Base-by-base conservation (phyloP, 2,113 vertebrate species). In the Pachycephala philippinensis region DNA sequence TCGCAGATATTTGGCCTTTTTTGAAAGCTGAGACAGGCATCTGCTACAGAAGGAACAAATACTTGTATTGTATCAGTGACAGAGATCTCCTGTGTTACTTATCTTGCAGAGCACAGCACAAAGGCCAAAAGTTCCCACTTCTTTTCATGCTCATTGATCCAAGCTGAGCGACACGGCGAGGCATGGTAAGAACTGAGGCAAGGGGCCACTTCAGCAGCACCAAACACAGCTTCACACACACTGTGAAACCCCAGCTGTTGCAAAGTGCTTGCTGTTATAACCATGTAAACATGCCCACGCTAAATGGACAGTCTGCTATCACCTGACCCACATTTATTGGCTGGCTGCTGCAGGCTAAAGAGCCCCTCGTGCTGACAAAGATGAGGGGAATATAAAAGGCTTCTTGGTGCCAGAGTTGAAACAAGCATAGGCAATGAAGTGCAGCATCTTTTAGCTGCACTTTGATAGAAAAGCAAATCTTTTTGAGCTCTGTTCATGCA, bases 1-100 rank as follows among this genome's bases (percentile, higher is more conserved):
- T 87, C 0, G 4, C 15, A 79, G 72, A 82, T 84, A 87, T 60
- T 70, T 84, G 74, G 78, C 47, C 39, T 87, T 90, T 90, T 88
- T 78, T 70, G 68, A 89, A 95, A 91, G 56, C 54, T 20, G 77
- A 91, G 61, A 68, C 53, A 91, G 74, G 74, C 84, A 87, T 95
- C 81, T 91, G 82, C 84, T 79, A 68, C 61, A 87, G 81, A 85
- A 94, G 28, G 65, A 95, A 87, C 83, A 96, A 95, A 77, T 70
- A 80, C 84, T 87, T 76, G 65, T 87, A 91, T 91, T 85, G 65
- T 89, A 91, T 89, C 89, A 91, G 81, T 45, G 87, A 95, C 91
- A 96, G 86, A 93, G 92, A 93, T 93, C 70, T 65, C 84, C 70
- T 91, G 72, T 94, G 90, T 94, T 85, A 87, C 87, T 93, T 68